phyloP scores from a whole-genome alignment of 2,888 invertebrate species.

The Acleris sparsana region DNA sequence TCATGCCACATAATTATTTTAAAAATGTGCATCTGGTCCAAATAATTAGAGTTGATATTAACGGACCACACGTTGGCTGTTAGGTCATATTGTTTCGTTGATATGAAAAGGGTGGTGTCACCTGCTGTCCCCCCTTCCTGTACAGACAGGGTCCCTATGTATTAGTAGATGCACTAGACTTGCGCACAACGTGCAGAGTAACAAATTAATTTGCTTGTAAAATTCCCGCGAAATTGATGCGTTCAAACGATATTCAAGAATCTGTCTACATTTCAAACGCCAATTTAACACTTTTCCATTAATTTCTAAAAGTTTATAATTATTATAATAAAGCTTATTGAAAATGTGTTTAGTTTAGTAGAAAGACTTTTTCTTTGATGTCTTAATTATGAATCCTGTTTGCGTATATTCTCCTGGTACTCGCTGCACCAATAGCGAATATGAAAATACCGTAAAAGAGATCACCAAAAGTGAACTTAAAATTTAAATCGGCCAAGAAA shows the following conservation, averaged over 20 bases:
- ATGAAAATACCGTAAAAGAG: too few relatives aligned
- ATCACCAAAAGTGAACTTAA: too few relatives aligned
- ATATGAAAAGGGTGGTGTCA: not conserved
- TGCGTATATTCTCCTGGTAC: too few relatives aligned
- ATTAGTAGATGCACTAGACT: slow-evolving; percentile 28
- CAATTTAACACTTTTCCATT: not conserved
- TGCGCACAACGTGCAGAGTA: slow-evolving; percentile 12
- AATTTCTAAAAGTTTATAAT: too few relatives aligned
- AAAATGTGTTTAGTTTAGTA: too few relatives aligned
- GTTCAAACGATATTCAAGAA: not conserved
- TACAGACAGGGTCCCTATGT: slow-evolving; percentile 17
- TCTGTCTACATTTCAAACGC: not conserved
- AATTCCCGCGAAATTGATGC: not conserved
- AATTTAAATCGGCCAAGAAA: too few relatives aligned
- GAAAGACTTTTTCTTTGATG: too few relatives aligned
- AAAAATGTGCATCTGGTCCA: not conserved
- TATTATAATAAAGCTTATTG: too few relatives aligned
- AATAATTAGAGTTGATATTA: slow-evolving; percentile 1
- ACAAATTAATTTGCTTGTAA: not conserved
- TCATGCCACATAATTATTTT: not conserved
- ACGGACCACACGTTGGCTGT: not conserved
- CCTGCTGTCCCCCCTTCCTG: slow-evolving; percentile 1
- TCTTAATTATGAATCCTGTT: too few relatives aligned
- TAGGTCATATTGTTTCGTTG: not conserved
- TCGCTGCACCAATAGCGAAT: too few relatives aligned